These are phyloP conservation scores for western clawed frog (Xenopus tropicalis) DNA, from an alignment of 2,113 vertebrate genomes.

Conservation along the genomic window DNA sequence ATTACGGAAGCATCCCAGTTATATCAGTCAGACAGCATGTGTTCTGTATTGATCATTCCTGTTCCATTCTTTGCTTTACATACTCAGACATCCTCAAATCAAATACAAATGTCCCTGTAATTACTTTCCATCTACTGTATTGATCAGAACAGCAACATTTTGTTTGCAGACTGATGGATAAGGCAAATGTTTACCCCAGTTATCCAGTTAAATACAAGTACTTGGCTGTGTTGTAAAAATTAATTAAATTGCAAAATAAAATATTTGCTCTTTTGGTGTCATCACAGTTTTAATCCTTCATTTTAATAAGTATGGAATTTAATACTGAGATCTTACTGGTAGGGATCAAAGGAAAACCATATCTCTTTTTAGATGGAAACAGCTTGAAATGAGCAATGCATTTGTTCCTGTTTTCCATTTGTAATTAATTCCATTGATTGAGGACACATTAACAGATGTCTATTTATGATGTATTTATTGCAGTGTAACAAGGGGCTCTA, in stretches of 20 bases:
- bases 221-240: constrained; percentile 24
- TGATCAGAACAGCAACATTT: constrained; percentile 23
- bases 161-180: constrained; percentile 18
- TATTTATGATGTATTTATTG: not conserved
- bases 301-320: constrained; percentile 31
- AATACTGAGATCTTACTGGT: not conserved
- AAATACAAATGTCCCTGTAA: constrained; percentile 34
- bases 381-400: not conserved
- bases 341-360: not conserved
- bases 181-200: constrained; percentile 23
- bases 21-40: constrained; percentile 29
- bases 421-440: not conserved
- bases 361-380: not conserved
- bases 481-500: too few relatives aligned
- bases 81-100: constrained; percentile 27
- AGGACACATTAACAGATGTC: not conserved
- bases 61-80: constrained; percentile 25
- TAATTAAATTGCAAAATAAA: constrained; percentile 37
- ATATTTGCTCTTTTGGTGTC: constrained; percentile 31
- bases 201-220: constrained; percentile 30
- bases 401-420: not conserved
- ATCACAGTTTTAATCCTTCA: constrained; percentile 10
- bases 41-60: constrained; percentile 38
- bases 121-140: constrained; percentile 37
- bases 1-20: constrained; percentile 7